Base-by-base conservation (phyloP, 2,797 vertebrate genomes). In the Tangara arthus region DNA sequence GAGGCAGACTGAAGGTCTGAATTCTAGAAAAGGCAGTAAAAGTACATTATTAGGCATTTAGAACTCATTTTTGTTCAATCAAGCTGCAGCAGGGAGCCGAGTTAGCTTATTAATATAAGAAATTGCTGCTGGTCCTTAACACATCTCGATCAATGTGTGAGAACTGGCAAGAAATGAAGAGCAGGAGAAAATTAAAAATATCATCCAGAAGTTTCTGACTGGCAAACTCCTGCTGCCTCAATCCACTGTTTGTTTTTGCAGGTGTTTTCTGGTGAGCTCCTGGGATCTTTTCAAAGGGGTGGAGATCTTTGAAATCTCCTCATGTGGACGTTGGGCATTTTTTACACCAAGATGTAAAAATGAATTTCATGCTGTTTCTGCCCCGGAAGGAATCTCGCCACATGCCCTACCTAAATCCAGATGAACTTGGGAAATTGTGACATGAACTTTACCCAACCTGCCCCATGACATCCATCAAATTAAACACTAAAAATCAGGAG, bases 51-150 rank as follows among this genome's bases (percentile, higher is more conserved):
- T 30, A 35, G 66, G 42, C 61, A 63, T 46, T 83, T 57, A 79
- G 49, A 68, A 17, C 26, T 41, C 26, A 41, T 52, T 79, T 57
- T 50, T 63, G 49, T 46, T 46, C 49, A 41, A 52, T 56, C 42
- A 52, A n/a, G 26, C 42, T 68, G 59, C 72, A 92, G 73, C 49
- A 73, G 49, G 35, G 32, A 57, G 68, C 37, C 13, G 18, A 73
- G 52, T 68, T 92, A 92, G 68, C 15, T 82, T 13, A 75, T 75
- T 94, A 91, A 93, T 88, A 16, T 46, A 87, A 53, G 50, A 78
- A 93, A 91, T 80, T 88, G 92, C 90, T 94, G 86, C 76, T 92
- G 27, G 59, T 94, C 85, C 84, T 89, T 95, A 75, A 73, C 75
- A 92, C 68, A 46, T 73, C 85, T 89, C 1, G 2, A 79, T 69